phyloP scores from a whole-genome alignment of 2,888 invertebrate species.

The Flexamia atlantica region DNA sequence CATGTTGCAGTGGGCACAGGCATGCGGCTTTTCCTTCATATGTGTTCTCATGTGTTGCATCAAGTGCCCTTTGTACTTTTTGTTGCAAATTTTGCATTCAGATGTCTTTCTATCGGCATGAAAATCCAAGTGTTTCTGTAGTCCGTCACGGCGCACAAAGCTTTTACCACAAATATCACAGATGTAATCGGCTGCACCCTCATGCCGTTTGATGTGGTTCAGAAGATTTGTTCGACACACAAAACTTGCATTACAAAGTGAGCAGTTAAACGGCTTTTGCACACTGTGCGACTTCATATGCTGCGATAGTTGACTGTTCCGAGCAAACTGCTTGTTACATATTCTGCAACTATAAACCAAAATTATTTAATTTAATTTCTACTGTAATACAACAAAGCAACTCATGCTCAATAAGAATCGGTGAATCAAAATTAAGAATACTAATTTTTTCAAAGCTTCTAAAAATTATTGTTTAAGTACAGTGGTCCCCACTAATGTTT shows the following conservation, averaged over 20 bases:
- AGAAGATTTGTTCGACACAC: constrained; percentile 80
- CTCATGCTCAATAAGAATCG: too few relatives aligned
- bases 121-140: constrained; percentile 87
- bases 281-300: constrained; percentile 87
- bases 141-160: constrained; percentile 85
- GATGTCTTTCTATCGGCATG: constrained; percentile 87
- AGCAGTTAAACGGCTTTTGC: constrained; percentile 84
- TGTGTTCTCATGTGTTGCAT: constrained; percentile 91
- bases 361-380: background rate
- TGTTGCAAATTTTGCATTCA: constrained; percentile 89
- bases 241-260: constrained; percentile 84
- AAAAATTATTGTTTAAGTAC: too few relatives aligned
- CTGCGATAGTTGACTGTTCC: constrained; percentile 86
- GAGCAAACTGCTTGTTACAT: constrained; percentile 83
- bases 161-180: constrained; percentile 90
- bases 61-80: constrained; percentile 88
- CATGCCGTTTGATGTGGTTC: constrained; percentile 80
- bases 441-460: too few relatives aligned
- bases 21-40: constrained; percentile 85
- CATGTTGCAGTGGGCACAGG: constrained; percentile 87
- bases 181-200: constrained; percentile 85
- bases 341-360: constrained; percentile 75
- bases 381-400: too few relatives aligned
- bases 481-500: too few relatives aligned
- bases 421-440: too few relatives aligned